Evolutionary conservation across 2,113 vertebrate genomes (phyloP).

Genomic region (Halichoerus grypus): DNA sequence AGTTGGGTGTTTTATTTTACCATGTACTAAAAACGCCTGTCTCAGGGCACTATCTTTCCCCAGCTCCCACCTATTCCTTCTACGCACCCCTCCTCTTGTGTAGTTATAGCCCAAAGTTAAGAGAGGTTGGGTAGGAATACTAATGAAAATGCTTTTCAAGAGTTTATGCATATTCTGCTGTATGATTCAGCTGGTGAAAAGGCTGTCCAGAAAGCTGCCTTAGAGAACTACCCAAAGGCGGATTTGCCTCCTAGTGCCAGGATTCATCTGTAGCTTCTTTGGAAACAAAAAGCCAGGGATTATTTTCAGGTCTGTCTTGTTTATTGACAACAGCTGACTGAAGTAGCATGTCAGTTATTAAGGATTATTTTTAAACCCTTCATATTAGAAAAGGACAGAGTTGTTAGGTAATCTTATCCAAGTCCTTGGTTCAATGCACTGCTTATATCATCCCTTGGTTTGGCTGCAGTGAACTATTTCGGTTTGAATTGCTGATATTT

Average conservation of each 20-base stretch:
- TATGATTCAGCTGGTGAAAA: constrained; percentile 79
- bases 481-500: not conserved
- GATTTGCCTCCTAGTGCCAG: constrained; percentile 37
- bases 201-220: constrained; percentile 80
- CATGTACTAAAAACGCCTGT: constrained; percentile 77
- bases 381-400: not conserved
- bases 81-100: constrained; percentile 73
- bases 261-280: constrained; percentile 66
- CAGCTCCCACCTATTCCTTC: not conserved
- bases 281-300: constrained; percentile 80
- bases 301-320: constrained; percentile 63
- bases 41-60: constrained; percentile 71
- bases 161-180: constrained; percentile 79
- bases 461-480: constrained; percentile 34
- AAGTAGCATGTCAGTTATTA: constrained; percentile 63
- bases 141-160: constrained; percentile 83
- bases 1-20: constrained; percentile 78
- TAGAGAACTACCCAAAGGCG: constrained; percentile 72
- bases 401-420: not conserved
- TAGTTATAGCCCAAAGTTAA: constrained; percentile 76
- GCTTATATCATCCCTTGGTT: not conserved
- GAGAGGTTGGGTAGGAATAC: constrained; percentile 83
- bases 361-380: constrained; percentile 63
- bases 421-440: not conserved
- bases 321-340: constrained; percentile 62